Conservation (phyloP, 2,113 vertebrate species). For the Oreotrochilus melanogaster region DNA sequence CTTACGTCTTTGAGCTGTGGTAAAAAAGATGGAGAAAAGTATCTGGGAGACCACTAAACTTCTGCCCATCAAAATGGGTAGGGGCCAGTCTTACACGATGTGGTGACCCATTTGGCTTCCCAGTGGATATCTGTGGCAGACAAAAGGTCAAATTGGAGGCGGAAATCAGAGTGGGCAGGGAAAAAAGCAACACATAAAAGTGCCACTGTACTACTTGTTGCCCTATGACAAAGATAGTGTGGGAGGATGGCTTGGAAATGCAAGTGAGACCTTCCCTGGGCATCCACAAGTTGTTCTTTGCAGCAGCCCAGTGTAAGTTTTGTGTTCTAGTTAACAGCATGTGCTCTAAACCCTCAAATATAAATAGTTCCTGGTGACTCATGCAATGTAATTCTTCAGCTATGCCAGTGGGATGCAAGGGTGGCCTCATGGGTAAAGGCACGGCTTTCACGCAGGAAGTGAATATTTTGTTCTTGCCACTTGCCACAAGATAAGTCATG, state of each 20-base stretch:
- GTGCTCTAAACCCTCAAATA: conserved; percentile 31
- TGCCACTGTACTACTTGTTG: conserved; percentile 53
- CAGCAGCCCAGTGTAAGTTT: conserved; percentile 3
- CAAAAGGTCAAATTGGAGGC: conserved; percentile 57
- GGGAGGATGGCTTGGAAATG: conserved; percentile 54
- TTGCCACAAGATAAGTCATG: conserved; percentile 59
- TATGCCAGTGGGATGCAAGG: conserved; percentile 50
- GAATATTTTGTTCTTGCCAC: conserved; percentile 44
- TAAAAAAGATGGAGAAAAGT: neutral
- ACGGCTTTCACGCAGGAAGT: conserved; percentile 55
- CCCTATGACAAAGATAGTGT: conserved; percentile 71
- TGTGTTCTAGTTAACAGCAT: conserved; percentile 37
- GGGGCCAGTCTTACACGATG: neutral
- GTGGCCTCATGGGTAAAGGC: conserved; percentile 60
- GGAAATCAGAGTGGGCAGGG: conserved; percentile 48
- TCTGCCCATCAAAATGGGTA: neutral
- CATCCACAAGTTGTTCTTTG: conserved; percentile 11
- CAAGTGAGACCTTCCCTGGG: conserved; percentile 53
- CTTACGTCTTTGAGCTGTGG: neutral
- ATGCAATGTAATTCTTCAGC: conserved; percentile 60
- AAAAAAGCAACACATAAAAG: conserved; percentile 45
- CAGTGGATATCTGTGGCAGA: neutral
- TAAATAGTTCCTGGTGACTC: conserved; percentile 58
- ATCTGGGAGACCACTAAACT: neutral
- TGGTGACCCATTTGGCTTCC: neutral